These are phyloP conservation scores for Latrodectus elegans DNA, from an alignment of 2,888 invertebrate species.

Conservation along the genomic window DNA sequence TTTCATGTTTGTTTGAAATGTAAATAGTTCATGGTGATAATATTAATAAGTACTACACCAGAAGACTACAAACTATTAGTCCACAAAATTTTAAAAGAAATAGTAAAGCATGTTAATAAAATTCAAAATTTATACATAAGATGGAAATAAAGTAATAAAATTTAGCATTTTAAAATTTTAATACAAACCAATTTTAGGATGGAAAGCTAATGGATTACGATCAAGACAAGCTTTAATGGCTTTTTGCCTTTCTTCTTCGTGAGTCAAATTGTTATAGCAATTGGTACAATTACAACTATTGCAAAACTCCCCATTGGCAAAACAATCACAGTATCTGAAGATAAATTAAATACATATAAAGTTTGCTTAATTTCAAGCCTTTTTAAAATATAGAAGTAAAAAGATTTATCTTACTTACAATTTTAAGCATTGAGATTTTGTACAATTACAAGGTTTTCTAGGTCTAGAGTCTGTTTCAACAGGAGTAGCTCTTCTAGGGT, in stretches of 20 bases:
- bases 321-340: constrained; percentile 93
- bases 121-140: too few species aligned
- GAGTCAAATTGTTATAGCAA: constrained; percentile 95
- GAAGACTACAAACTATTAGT: too few species aligned
- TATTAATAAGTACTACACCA: too few species aligned
- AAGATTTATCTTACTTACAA: constrained; percentile 79
- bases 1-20: too few species aligned
- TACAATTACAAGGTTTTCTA: constrained; percentile 96
- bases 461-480: constrained; percentile 54
- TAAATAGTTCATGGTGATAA: too few species aligned
- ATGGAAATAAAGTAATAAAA: too few species aligned
- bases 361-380: neutral
- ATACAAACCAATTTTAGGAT: constrained; percentile 93
- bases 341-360: constrained; percentile 13
- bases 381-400: neutral
- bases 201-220: constrained; percentile 97
- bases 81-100: too few species aligned
- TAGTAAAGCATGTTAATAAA: too few species aligned
- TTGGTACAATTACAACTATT: constrained; percentile 97
- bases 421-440: constrained; percentile 98
- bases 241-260: constrained; percentile 92
- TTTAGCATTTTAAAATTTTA: too few species aligned
- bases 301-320: constrained; percentile 99
- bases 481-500: constrained; percentile 41
- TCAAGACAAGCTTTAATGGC: constrained; percentile 96